Evolutionary conservation across 2,888 invertebrate species (phyloP), one percentile per base, ranked within the genome.

Genomic region (Agrotis exclamationis): DNA sequence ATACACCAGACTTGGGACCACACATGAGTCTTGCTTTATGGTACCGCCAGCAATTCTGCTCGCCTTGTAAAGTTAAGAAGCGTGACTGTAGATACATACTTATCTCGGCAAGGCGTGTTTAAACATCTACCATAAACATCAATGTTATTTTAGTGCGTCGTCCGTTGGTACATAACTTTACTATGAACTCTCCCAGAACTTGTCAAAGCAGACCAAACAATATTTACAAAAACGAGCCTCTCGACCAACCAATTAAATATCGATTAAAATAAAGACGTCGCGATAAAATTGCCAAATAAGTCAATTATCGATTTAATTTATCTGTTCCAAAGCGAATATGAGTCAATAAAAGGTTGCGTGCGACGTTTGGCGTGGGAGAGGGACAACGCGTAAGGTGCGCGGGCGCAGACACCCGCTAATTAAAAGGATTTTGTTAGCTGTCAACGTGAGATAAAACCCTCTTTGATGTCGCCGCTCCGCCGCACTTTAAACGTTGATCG

Each of bases 381-480:
- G 80, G 88, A 81, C 85, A 79, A 85, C 85, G 76, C 76, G 79
- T 85, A 82, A 84, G 87, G 80, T 79, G 75, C 86, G 83, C 81
- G 76, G 76, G 83, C 80, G 74, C 87, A 84, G 86, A 86, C 91
- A 90, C 88, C 89, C 84, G 81, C 92, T 95, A 96, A 96, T 96
- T 96, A 96, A 96, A 96, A 94, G 94, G 95, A 95, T 95, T 96
- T 95, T 95, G 95, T 96, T 90, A 95, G 93, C 94, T 95, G 96
- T 96, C 96, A 95, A 93, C 92, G 87, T 79, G 85, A 93, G 96
- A 96, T 95, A 95, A 93, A 86, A 84, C 84, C 78, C 53, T 79
- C 92, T 95, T 95, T 96, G 90, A 94, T 82, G 87, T 82, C 85
- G 87, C 94, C 95, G 94, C 89, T 76, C 79, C 77, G 74, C 75